Evolutionary conservation across 2,888 invertebrate species (phyloP).

Genomic region (Stenurella melanura): DNA sequence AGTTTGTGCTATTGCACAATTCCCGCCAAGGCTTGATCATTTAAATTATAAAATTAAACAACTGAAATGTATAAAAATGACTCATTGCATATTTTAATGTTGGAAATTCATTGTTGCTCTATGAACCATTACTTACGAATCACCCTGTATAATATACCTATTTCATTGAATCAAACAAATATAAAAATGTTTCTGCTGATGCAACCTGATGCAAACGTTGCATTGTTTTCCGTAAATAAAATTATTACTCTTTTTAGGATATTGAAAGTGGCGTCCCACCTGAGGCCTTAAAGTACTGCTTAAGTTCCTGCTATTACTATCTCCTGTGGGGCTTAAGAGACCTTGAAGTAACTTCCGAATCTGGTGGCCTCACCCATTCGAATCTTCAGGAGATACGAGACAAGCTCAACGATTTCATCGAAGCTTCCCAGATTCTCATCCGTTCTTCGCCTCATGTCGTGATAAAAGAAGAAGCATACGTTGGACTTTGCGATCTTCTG

Average conservation of each 20-base stretch:
- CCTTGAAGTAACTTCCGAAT: slow-evolving; percentile 83
- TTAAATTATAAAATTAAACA: too few relatives aligned
- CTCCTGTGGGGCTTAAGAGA: slow-evolving; percentile 92
- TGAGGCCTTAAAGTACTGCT: slow-evolving; percentile 84
- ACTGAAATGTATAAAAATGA: too few relatives aligned
- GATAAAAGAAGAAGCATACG: slow-evolving; percentile 91
- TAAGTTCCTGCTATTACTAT: slow-evolving; percentile 90
- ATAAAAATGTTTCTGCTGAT: too few relatives aligned
- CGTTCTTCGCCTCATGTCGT: slow-evolving; percentile 79
- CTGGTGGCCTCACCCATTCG: slow-evolving; percentile 76
- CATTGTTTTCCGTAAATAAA: too few relatives aligned
- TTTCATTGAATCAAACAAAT: neutral
- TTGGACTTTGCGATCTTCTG: slow-evolving; percentile 95
- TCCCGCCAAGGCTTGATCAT: too few relatives aligned
- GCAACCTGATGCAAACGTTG: too few relatives aligned
- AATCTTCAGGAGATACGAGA: slow-evolving; percentile 80
- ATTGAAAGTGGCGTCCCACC: slow-evolving; percentile 74
- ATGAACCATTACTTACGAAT: too few relatives aligned
- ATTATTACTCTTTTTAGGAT: slow-evolving; percentile 61
- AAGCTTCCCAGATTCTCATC: slow-evolving; percentile 82
- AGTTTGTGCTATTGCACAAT: too few relatives aligned
- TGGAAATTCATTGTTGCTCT: too few relatives aligned
- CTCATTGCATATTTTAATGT: too few relatives aligned
- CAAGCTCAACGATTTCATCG: slow-evolving; percentile 85
- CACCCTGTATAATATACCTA: too few relatives aligned